Conservation (phyloP, 2,797 vertebrate species). For the Scarus forsteni region DNA sequence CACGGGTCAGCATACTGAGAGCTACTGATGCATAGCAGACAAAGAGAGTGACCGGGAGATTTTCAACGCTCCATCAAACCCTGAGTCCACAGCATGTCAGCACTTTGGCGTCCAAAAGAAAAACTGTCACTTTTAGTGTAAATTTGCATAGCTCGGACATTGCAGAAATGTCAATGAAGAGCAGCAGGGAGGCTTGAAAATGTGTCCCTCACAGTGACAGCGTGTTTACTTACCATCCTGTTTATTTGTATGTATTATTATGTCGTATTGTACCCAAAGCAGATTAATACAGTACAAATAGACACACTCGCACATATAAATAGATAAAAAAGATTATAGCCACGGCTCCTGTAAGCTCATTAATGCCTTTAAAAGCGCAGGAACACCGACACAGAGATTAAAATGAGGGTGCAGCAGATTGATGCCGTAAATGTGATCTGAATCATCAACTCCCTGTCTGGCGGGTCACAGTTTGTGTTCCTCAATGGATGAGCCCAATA, state of each 20-base stretch:
- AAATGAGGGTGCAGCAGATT: slow-evolving; percentile 24
- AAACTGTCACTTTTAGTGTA: slow-evolving; percentile 28
- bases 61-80: slow-evolving; percentile 51
- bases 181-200: slow-evolving; percentile 5
- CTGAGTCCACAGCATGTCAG: slow-evolving; percentile 34
- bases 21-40: slow-evolving; percentile 39
- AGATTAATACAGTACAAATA: slow-evolving; percentile 12
- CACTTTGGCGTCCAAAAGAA: slow-evolving; percentile 24
- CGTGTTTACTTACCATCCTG: neutral
- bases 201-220: slow-evolving; percentile 8
- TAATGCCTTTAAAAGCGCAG: neutral
- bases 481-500: slow-evolving; percentile 25
- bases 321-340: slow-evolving; percentile 10
- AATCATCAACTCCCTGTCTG: slow-evolving; percentile 29
- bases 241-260: slow-evolving; percentile 5
- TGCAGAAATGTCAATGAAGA: slow-evolving; percentile 20
- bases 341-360: neutral
- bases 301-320: neutral
- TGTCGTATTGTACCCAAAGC: neutral
- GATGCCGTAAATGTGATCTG: slow-evolving; percentile 38
- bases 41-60: slow-evolving; percentile 50
- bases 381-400: slow-evolving; percentile 7
- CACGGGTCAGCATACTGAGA: slow-evolving; percentile 35
- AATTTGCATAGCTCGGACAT: slow-evolving; percentile 25
- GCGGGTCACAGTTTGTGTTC: slow-evolving; percentile 42